Evolutionary conservation across 2,113 vertebrate species (phyloP).

Genomic region (Tylochromis polylepis): DNA sequence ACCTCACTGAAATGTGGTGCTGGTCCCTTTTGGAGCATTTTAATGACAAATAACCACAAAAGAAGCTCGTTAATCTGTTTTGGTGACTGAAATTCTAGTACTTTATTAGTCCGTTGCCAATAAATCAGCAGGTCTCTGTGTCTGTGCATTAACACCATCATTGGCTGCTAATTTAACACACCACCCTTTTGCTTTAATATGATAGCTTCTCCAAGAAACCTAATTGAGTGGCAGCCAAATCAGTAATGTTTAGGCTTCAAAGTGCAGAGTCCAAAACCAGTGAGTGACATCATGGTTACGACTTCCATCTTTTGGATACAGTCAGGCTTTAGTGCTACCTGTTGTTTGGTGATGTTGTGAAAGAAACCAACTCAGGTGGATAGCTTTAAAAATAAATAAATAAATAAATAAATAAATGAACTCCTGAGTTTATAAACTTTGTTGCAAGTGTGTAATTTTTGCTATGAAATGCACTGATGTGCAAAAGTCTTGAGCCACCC

Average conservation of each 20-base stretch:
- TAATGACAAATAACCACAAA: neutral
- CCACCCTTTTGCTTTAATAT: neutral
- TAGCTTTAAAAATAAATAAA: too few relatives aligned
- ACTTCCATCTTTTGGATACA: neutral
- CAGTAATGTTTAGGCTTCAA: neutral
- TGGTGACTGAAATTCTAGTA: neutral
- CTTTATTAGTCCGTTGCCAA: neutral
- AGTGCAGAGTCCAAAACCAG: neutral
- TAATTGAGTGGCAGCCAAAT: neutral
- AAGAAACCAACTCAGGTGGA: neutral
- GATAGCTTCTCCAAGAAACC: neutral
- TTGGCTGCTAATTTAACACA: neutral
- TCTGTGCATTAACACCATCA: neutral
- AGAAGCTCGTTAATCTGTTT: neutral
- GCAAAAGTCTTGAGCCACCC: neutral
- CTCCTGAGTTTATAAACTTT: neutral
- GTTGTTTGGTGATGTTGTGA: neutral
- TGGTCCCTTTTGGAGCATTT: neutral
- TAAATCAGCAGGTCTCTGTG: neutral
- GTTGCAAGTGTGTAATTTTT: neutral
- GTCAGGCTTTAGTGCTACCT: neutral
- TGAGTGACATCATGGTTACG: accelerated
- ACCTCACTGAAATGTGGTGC: neutral
- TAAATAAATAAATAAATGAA: too few relatives aligned
- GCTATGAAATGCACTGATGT: accelerated